These are phyloP conservation scores for Sogatella furcifera DNA, from an alignment of 1,140 invertebrate species.

Conservation along the genomic window DNA sequence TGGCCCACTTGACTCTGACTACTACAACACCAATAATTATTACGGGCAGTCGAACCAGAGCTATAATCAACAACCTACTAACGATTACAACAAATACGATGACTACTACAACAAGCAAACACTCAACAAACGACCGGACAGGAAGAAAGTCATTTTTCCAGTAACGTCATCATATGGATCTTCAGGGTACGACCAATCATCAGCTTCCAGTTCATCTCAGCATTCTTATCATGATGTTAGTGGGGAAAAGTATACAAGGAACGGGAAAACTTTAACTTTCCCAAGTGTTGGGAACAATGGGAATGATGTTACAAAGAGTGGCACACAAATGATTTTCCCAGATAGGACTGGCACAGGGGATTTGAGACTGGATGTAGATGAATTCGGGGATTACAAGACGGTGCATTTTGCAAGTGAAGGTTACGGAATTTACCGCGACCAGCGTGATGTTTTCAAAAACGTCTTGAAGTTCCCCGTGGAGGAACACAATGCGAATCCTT, in stretches of 20 bases:
- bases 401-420: slow-evolving; percentile 4
- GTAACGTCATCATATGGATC: no score
- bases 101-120: no score
- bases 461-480: background rate
- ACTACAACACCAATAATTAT: background rate
- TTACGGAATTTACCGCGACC: background rate
- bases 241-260: slow-evolving; percentile 2
- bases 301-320: background rate
- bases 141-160: no score
- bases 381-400: slow-evolving; percentile 16
- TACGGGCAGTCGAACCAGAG: background rate
- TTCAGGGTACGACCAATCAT: no score
- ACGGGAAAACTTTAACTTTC: slow-evolving; percentile 15
- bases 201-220: background rate
- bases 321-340: slow-evolving; percentile 23
- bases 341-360: slow-evolving; percentile 27
- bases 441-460: background rate
- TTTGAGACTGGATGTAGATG: slow-evolving; percentile 20
- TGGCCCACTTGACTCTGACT: background rate
- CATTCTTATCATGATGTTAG: background rate
- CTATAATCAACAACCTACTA: background rate
- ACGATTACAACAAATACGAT: no score
- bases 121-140: no score
- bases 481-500: background rate
- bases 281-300: slow-evolving; percentile 1